Evolutionary conservation across 2,113 vertebrate species (phyloP).

Genomic region (Paramisgurnus dabryanus): DNA sequence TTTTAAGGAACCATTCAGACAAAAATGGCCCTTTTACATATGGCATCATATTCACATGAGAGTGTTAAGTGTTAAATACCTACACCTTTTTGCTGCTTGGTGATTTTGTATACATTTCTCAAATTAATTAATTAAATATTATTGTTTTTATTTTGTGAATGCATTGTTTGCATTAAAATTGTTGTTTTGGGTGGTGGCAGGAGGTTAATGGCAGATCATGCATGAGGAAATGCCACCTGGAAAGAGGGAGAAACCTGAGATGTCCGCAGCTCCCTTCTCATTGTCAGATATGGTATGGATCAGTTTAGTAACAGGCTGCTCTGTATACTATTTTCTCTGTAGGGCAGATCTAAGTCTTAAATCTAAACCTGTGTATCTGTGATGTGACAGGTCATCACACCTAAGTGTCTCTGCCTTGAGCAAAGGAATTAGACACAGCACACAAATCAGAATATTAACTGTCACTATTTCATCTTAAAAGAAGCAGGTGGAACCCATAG

Average conservation of each 20-base stretch:
- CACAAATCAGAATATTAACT: slow-evolving; percentile 80
- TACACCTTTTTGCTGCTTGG: too few species aligned
- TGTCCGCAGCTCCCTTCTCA: slow-evolving; percentile 63
- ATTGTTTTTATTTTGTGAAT: too few species aligned
- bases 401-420: slow-evolving; percentile 77
- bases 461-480: slow-evolving; percentile 69
- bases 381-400: slow-evolving; percentile 78
- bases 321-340: slow-evolving; percentile 60
- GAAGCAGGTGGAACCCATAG: slow-evolving; percentile 64
- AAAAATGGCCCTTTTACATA: too few species aligned
- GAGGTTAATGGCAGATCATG: neutral
- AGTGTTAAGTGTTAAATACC: too few species aligned
- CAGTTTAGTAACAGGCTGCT: slow-evolving; percentile 83
- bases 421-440: slow-evolving; percentile 80
- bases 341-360: slow-evolving; percentile 70
- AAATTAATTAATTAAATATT: too few species aligned
- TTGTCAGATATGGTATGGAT: slow-evolving; percentile 79
- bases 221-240: slow-evolving; percentile 72
- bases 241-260: slow-evolving; percentile 72
- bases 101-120: too few species aligned
- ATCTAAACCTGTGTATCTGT: slow-evolving; percentile 71
- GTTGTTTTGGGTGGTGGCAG: neutral
- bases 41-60: too few species aligned
- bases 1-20: too few species aligned
- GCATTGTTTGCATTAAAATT: too few species aligned